Evolutionary conservation across 2,113 vertebrate genomes (phyloP).

Genomic region (Empidonax alnorum): DNA sequence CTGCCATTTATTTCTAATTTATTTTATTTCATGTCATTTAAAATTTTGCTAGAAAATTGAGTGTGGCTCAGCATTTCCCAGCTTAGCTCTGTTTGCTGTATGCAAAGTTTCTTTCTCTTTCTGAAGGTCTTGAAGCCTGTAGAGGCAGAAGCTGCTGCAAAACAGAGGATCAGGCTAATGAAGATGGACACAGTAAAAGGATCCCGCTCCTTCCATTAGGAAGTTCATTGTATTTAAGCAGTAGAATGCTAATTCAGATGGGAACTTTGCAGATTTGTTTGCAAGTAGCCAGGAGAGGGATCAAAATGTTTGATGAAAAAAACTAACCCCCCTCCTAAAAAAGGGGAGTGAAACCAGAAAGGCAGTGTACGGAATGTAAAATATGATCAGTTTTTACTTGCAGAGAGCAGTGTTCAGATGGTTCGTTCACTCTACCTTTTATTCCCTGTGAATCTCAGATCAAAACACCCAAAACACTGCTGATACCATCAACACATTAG

Average conservation of each 20-base stretch:
- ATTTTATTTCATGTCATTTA: not conserved
- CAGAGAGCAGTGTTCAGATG: not conserved
- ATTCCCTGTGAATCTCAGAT: not conserved
- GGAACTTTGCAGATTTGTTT: not conserved
- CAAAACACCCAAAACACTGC: not conserved
- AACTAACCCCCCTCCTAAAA: not conserved
- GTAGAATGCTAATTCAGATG: not conserved
- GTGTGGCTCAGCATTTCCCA: not conserved
- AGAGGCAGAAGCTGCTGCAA: not conserved
- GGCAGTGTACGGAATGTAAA: not conserved
- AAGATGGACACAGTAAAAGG: not conserved
- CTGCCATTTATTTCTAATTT: not conserved
- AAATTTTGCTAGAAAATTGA: not conserved
- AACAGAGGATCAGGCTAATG: not conserved
- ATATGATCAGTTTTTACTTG: not conserved
- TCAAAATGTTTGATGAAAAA: not conserved
- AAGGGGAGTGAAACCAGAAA: not conserved
- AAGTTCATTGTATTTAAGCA: not conserved
- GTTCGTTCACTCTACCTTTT: not conserved
- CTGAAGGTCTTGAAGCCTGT: not conserved
- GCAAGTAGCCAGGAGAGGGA: not conserved
- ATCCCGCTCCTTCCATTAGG: not conserved
- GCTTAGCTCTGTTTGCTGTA: not conserved
- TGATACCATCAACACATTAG: not conserved
- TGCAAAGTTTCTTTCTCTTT: not conserved